Evolutionary conservation across 2,797 vertebrate species (phyloP).

Genomic region (Tapera naevia): DNA sequence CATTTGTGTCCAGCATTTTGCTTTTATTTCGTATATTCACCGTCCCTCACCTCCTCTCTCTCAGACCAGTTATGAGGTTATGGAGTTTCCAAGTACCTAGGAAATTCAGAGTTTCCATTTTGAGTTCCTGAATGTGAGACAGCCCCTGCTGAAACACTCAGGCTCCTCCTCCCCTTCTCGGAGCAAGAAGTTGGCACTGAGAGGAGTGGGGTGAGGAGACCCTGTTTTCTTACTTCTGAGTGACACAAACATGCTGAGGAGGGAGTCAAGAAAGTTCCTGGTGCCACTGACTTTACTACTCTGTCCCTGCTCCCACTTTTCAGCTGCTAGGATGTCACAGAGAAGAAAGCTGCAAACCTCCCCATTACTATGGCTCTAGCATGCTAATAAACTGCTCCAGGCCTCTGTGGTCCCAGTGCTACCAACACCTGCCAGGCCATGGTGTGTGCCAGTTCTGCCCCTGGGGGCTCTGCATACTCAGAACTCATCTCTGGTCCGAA

Average conservation of each 20-base stretch:
- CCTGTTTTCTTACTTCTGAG: not conserved
- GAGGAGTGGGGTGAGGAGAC: not conserved
- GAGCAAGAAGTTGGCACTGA: not conserved
- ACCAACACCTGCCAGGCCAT: not conserved
- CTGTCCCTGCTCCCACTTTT: not conserved
- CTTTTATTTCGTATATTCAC: slow-evolving; percentile 49
- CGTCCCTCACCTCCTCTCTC: not conserved
- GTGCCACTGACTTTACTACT: not conserved
- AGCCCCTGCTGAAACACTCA: not conserved
- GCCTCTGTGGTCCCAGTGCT: not conserved
- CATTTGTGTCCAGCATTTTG: slow-evolving; percentile 12
- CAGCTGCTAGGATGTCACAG: not conserved
- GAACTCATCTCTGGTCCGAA: slow-evolving; percentile 71
- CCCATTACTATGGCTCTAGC: not conserved
- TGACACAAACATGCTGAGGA: not conserved
- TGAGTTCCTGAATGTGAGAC: not conserved
- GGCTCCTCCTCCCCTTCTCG: not conserved
- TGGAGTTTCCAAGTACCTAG: not conserved
- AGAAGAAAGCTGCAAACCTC: slow-evolving; percentile 12
- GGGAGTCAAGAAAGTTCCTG: not conserved
- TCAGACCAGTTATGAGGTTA: not conserved
- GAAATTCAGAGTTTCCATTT: not conserved
- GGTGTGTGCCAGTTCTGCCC: not conserved
- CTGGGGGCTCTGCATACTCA: not conserved
- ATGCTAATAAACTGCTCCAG: slow-evolving; percentile 24